These are phyloP conservation scores for Pseudoatta argentina DNA, from an alignment of 1,140 invertebrate genomes.

Conservation along the genomic window DNA sequence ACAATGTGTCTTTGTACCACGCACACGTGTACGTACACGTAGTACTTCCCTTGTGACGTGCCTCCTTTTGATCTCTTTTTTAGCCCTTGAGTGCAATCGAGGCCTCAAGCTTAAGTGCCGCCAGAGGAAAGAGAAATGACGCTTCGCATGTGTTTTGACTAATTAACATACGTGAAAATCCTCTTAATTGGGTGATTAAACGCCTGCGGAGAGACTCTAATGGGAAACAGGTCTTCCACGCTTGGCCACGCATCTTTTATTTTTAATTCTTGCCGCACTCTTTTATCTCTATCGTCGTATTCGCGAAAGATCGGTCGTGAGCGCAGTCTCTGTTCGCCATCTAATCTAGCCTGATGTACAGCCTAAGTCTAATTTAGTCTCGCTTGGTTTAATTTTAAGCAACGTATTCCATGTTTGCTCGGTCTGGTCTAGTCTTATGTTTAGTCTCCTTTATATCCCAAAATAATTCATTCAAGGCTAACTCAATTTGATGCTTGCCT, in stretches of 20 bases:
- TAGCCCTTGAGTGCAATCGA: constrained; percentile 75
- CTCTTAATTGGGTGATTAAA: constrained; percentile 83
- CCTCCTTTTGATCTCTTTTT: constrained; percentile 80
- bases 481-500: not conserved
- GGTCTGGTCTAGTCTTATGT: constrained; percentile 25
- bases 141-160: constrained; percentile 82
- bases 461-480: constrained; percentile 55
- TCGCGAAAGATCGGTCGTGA: constrained; percentile 40
- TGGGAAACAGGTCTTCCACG: constrained; percentile 64
- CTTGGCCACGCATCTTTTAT: not conserved
- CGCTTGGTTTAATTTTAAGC: constrained; percentile 54
- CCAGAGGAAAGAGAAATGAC: constrained; percentile 56
- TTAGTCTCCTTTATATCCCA: constrained; percentile 42
- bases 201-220: constrained; percentile 75
- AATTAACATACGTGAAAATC: constrained; percentile 85
- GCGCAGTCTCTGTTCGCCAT: not conserved
- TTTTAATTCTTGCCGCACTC: not conserved
- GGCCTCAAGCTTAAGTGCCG: constrained; percentile 60
- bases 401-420: not conserved
- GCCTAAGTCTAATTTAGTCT: constrained; percentile 40
- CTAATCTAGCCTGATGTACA: constrained; percentile 28
- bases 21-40: constrained; percentile 37
- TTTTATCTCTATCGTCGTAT: constrained; percentile 4
- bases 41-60: constrained; percentile 68
- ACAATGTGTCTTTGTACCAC: not conserved